These are phyloP conservation scores for Eumeta japonica DNA, from an alignment of 1,140 invertebrate species.

Conservation along the genomic window DNA sequence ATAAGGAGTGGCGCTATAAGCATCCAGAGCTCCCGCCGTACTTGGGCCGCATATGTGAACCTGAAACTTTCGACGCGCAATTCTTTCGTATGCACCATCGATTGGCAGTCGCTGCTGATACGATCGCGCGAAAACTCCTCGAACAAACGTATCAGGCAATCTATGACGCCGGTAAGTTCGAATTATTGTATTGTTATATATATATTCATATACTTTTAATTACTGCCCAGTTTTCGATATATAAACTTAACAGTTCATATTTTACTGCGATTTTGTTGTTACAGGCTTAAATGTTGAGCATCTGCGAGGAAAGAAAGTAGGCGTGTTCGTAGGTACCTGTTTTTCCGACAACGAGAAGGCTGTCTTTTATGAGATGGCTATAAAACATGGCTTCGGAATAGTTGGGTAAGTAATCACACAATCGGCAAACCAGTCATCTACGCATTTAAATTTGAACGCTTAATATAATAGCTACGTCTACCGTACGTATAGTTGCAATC, in stretches of 20 bases:
- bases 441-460: no score
- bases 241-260: no score
- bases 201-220: no score
- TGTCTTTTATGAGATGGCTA: conserved; percentile 67
- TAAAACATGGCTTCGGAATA: conserved; percentile 62
- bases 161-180: conserved; percentile 49
- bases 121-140: conserved; percentile 41
- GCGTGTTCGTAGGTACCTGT: conserved; percentile 68
- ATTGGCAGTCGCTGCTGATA: conserved; percentile 42
- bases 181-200: no score
- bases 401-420: conserved; percentile 75
- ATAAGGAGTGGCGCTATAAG: conserved; percentile 17
- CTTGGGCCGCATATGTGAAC: conserved; percentile 9
- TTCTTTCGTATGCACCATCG: conserved; percentile 50
- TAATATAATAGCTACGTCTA: no score
- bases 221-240: no score
- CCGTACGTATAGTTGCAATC: no score
- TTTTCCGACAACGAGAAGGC: conserved; percentile 63
- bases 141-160: conserved; percentile 51
- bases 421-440: no score
- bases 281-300: conserved; percentile 65
- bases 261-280: conserved; percentile 11
- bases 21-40: conserved; percentile 20
- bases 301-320: conserved; percentile 64
- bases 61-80: conserved; percentile 35